Evolutionary conservation across 1,140 invertebrate genomes (phyloP).

Genomic region (Drosophila triauraria): DNA sequence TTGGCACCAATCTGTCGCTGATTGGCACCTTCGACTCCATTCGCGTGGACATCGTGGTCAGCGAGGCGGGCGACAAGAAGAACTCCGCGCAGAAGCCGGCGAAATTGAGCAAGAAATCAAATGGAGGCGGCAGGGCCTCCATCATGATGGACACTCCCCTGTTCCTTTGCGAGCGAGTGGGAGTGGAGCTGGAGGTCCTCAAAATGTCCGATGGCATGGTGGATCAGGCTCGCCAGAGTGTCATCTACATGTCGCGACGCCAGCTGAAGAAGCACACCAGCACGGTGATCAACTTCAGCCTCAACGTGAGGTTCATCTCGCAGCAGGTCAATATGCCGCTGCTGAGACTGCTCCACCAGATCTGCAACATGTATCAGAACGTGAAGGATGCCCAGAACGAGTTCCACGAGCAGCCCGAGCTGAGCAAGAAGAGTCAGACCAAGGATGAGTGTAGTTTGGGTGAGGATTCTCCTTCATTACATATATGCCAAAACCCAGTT

Average conservation of each 20-base stretch:
- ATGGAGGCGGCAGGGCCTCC: constrained; percentile 86
- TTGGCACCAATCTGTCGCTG: constrained; percentile 96
- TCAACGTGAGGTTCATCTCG: constrained; percentile 94
- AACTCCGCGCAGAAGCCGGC: constrained; percentile 61
- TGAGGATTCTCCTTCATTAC: constrained; percentile 17
- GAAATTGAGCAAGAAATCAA: constrained; percentile 72
- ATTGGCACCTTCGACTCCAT: constrained; percentile 94
- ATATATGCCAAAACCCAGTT: neutral
- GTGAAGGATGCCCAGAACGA: constrained; percentile 97
- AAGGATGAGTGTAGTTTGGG: constrained; percentile 85
- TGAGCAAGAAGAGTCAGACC: constrained; percentile 84
- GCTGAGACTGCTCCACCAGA: constrained; percentile 96
- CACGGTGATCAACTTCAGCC: constrained; percentile 94
- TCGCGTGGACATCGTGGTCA: constrained; percentile 97
- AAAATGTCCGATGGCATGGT: constrained; percentile 95
- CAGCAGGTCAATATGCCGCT: constrained; percentile 98
- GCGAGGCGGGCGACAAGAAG: constrained; percentile 88
- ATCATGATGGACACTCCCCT: constrained; percentile 93
- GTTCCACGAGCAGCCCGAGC: constrained; percentile 90
- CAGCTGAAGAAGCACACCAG: constrained; percentile 96
- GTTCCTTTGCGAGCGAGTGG: constrained; percentile 96
- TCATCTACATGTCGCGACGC: constrained; percentile 93
- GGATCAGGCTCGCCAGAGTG: constrained; percentile 93
- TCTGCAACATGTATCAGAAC: constrained; percentile 99
- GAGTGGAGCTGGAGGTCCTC: constrained; percentile 94